Evolutionary conservation across 2,797 vertebrate species (phyloP).

Genomic region (Pantherophis alleghaniensis): DNA sequence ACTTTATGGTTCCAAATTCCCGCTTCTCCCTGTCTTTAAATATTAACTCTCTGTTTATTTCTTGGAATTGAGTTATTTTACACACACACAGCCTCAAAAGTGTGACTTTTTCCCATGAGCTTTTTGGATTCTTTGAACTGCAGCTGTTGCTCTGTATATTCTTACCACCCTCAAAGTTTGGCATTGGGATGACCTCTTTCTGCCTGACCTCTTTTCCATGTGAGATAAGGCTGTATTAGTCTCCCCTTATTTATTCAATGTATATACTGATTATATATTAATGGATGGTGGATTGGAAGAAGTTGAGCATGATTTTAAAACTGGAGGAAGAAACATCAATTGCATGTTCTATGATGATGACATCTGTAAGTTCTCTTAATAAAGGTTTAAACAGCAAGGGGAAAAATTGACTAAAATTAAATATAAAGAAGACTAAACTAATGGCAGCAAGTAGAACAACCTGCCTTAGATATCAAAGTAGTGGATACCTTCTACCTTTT

Average conservation of each 20-base stretch:
- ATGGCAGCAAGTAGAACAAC: neutral
- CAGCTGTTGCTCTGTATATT: neutral
- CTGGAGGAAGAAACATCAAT: neutral
- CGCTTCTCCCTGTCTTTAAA: slow-evolving; percentile 10
- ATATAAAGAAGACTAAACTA: neutral
- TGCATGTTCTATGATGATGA: neutral
- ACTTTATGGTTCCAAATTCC: neutral
- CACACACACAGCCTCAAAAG: neutral
- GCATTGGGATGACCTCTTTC: slow-evolving; percentile 7
- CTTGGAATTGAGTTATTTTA: neutral
- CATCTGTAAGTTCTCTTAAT: neutral
- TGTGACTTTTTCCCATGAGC: neutral
- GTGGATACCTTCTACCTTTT: neutral
- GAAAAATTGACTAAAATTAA: neutral
- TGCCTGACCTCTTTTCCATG: slow-evolving; percentile 15
- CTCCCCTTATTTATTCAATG: neutral
- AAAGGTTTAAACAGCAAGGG: neutral
- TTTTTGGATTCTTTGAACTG: neutral
- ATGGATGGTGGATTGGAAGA: neutral
- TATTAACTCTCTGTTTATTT: slow-evolving; percentile 17
- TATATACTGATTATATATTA: neutral
- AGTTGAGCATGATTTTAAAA: neutral
- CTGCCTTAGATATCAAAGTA: neutral
- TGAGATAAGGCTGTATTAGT: neutral
- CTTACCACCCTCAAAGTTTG: neutral